Evolutionary conservation across 1,140 invertebrate genomes (phyloP), one percentile per base, ranked within the genome.

Genomic region (Venustaconcha ellipsiformis): DNA sequence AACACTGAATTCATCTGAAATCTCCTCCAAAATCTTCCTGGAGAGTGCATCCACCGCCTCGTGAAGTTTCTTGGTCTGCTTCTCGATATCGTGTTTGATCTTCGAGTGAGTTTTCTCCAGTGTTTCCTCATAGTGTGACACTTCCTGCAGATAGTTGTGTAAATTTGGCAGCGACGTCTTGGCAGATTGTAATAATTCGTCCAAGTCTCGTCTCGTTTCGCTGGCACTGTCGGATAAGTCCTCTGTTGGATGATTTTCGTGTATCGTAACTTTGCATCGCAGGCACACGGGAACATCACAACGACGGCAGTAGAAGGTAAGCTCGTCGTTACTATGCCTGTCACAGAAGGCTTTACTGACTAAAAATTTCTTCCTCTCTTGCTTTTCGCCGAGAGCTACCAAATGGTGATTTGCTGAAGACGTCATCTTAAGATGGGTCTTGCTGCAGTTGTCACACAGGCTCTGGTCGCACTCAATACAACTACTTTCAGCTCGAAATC

Each of bases 381-480:
- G 67, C 57, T 57, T 70, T 70, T 76, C 74, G 23, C 56, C 71
- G 57, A 76, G 62, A 64, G 74, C 70, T 57, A 76, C 74, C 8
- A 76, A 65, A 56, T 76, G 74, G 62, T 76, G 74, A 60, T 71
- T 69, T 20, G 68, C 68, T 71, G 74, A 76, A n/a, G 74, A 76
- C 56, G 57, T 76, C 74, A 76, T 76, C 69, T 76, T 76, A 55
- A 76, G 68, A 76, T 76, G 74, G 48, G 68, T 67, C 60, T 69
- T 64, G 68, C 68, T 70, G 48, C 74, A 76, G 62, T 66, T 67
- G 23, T 56, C 56, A 57, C 74, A 76, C 62, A 76, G 14, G 20
- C 71, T 76, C 69, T 76, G 74, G 18, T 70, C 74, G n/a, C 74
- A 76, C 55, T 76, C 74, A 18, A 76, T n/a, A 56, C 74, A 76